Percentiles rank a stretch among this genome's conserved stretches.
These are phyloP conservation scores for Tenthredo notha DNA, from an alignment of 2,888 invertebrate species.

Conservation along the genomic window DNA sequence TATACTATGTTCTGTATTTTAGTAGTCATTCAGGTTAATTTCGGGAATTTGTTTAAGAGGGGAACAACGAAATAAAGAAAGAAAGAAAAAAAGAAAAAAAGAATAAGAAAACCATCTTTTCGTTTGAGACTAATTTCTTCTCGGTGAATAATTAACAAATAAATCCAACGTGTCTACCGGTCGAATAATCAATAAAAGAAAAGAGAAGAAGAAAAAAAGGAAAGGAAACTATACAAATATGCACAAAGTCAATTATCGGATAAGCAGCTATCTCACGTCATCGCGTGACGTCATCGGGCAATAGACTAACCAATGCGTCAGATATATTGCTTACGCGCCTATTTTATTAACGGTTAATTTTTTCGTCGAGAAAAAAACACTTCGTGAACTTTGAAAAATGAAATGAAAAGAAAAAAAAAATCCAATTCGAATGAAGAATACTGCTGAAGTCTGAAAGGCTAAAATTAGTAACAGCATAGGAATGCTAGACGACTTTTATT, in stretches of 20 bases:
- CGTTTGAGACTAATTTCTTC: neutral
- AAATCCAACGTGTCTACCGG: neutral
- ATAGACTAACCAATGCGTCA: neutral
- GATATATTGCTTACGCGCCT: neutral
- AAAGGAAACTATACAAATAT: neutral
- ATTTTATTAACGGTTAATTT: neutral
- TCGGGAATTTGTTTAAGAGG: neutral
- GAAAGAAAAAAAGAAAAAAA: neutral
- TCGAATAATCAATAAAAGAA: neutral
- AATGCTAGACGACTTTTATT: neutral
- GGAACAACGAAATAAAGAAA: neutral
- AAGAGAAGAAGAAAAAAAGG: neutral
- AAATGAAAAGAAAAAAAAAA: no score
- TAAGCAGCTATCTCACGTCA: neutral
- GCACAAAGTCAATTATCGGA: neutral
- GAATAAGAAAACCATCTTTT: no score
- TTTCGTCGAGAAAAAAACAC: no score
- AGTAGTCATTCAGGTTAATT: slow-evolving; percentile 5
- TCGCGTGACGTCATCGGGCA: neutral
- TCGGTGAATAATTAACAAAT: neutral
- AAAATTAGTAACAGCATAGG: neutral
- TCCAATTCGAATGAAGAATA: no score
- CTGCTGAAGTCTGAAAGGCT: neutral
- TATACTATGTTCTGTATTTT: neutral
- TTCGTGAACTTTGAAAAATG: no score